Evolutionary conservation across 2,113 vertebrate species (phyloP).

Genomic region (Piaya cayana): DNA sequence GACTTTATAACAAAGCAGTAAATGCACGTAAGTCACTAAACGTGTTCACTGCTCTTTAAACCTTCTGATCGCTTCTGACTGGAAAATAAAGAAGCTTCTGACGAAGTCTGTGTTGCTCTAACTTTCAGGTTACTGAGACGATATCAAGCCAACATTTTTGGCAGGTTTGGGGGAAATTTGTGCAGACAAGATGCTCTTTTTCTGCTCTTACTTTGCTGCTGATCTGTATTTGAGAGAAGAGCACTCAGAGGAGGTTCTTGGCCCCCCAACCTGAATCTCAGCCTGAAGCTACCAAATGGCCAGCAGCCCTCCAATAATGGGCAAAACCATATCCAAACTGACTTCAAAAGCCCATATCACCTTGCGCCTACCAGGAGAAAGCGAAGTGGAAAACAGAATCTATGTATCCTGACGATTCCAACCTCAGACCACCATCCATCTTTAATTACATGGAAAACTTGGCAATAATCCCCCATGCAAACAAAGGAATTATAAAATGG

Average conservation of each 20-base stretch:
- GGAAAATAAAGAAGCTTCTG: background rate
- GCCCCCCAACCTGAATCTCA: background rate
- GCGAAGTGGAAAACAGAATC: background rate
- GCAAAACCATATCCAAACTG: accelerated
- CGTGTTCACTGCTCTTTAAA: accelerated
- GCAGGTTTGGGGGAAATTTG: background rate
- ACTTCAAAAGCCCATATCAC: background rate
- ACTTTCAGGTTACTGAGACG: background rate
- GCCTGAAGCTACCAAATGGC: background rate
- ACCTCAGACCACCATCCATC: background rate
- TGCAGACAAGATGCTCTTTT: background rate
- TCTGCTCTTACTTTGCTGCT: background rate
- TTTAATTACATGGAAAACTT: background rate
- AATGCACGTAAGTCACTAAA: background rate
- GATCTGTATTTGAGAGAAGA: background rate
- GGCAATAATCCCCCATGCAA: background rate
- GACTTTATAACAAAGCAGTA: background rate
- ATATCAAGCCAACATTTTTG: background rate
- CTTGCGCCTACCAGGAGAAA: background rate
- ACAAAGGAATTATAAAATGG: background rate
- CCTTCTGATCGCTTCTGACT: background rate
- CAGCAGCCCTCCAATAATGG: background rate
- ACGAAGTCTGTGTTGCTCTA: background rate
- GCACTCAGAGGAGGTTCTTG: background rate
- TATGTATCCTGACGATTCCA: background rate